phyloP scores from a whole-genome alignment of 2,113 vertebrate species.

The Anarhynchus alexandrinus region DNA sequence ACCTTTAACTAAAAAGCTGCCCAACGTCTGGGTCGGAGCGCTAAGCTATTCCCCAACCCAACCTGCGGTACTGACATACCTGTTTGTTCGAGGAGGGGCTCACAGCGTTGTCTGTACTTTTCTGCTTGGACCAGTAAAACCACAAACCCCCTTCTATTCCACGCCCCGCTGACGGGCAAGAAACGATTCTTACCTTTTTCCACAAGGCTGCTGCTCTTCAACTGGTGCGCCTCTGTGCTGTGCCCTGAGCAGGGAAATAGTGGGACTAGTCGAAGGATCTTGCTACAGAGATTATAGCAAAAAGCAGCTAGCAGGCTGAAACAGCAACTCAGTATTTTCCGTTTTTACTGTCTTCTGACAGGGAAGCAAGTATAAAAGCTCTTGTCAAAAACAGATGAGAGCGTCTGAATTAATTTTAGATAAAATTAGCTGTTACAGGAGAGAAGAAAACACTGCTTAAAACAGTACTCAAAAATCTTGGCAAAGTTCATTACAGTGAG shows the following conservation, averaged over 20 bases:
- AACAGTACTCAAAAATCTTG: not conserved
- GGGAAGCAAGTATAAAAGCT: not conserved
- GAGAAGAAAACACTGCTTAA: not conserved
- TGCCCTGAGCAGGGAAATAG: not conserved
- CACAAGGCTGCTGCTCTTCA: not conserved
- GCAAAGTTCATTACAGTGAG: not conserved
- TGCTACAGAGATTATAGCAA: not conserved
- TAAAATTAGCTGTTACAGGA: not conserved
- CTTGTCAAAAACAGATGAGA: not conserved
- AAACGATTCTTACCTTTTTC: not conserved
- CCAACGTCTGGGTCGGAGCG: not conserved
- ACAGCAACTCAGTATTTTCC: not conserved
- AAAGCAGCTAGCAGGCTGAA: not conserved
- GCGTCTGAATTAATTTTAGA: not conserved
- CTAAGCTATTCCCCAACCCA: rapidly evolving
- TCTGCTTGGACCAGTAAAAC: not conserved
- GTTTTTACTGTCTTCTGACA: not conserved
- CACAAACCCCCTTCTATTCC: not conserved
- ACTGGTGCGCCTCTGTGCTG: not conserved
- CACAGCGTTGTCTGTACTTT: too few species aligned
- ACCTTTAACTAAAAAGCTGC: not conserved
- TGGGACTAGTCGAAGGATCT: not conserved
- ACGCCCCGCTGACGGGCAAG: not conserved
- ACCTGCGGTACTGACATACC: not conserved
- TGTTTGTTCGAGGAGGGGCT: not conserved